Base-by-base conservation (phyloP, 2,888 invertebrate genomes). In the Hartigia nigra region DNA sequence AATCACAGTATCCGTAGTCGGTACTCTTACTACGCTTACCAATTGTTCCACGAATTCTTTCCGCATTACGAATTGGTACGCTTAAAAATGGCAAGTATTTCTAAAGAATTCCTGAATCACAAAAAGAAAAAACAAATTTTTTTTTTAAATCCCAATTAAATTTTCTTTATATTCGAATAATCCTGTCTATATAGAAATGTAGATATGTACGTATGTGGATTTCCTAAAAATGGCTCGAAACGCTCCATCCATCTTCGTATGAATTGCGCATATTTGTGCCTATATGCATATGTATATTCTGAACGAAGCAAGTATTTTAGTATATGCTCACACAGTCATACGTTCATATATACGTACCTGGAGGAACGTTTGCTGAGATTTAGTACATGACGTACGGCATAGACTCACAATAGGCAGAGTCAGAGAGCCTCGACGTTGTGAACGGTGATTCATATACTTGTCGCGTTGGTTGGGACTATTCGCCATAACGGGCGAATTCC, bases 401-500 rank as follows among this genome's bases (percentile, higher is more conserved):
- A 31, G 36, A 77, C 75, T 76, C 11, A 39, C 72, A 76, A 74
- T 72, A 69, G 69, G 75, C 39, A 76, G 70, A 77, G 23, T 34
- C 39, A 14, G 74, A 70, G 31, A 34, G 74, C 39, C 39, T 55
- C 23, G 39, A 69, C 76, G 36, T 78, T 75, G 78, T 72, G 37
- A 14, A 78, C 75, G 39, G 74, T 79, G 77, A 82, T 78, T 77
- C 79, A 78, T 81, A 12, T 76, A 78, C 78, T 76, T 77, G 75
- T 34, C 76, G 75, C 55, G 70, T 69, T 81, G 32, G 69, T 77
- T 74, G 77, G 0, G 23, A 78, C 31, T 35, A 76, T 78, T 78
- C 12, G 74, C 55, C 72, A 69, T 78, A 81, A 79, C 76, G 76
- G 74, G 69, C 31, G 72, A 78, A 76, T 77, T 76, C 76, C 81